Evolutionary conservation across 1,140 invertebrate species (phyloP), one percentile per base, ranked within the genome.

Genomic region (Leptonema lineaticorne): DNA sequence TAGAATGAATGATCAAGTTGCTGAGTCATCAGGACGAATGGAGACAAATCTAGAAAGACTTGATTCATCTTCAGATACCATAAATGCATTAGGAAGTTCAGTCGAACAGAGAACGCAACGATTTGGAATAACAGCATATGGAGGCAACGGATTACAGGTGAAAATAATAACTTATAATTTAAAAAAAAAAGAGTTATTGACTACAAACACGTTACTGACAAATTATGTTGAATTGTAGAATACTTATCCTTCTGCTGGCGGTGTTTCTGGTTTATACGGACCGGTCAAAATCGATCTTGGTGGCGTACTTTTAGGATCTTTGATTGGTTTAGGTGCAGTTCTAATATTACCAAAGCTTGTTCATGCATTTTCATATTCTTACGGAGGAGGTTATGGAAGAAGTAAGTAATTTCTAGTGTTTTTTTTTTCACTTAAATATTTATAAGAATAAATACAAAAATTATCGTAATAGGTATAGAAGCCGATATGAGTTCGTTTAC

Each of bases 221-320:
- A n/a, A 45, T 7, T n/a, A 45, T 29, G 27, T 46, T 45, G 4
- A 45, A 6, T 73, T 66, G 7, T n/a, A 73, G 72, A 48, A 58
- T 24, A 28, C 60, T 24, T 72, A 78, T 75, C 64, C 69, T 79
- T 80, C 77, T 74, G 30, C 74, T 74, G 75, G 76, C 18, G 75
- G 79, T 26, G 76, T 78, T 11, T 77, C 81, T 0, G 80, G 81
- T 5, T 62, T 81, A 0, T 90, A 90, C 63, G 85, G 86, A 8
- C 89, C 89, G 0, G 81, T 90, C n/a, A 92, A 91, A 78, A 86
- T 93, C 33, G 91, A 93, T 73, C 78, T 93, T 0, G 91, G 91
- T 4, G 91, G 90, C n/a, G 84, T 93, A 26, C 82, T 92, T 2
- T 76, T 93, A 7, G 91, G 91, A 0, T 90, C 90, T 6, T 84